Conservation (phyloP, 2,888 invertebrate genomes). For the Hylaea fasciaria region DNA sequence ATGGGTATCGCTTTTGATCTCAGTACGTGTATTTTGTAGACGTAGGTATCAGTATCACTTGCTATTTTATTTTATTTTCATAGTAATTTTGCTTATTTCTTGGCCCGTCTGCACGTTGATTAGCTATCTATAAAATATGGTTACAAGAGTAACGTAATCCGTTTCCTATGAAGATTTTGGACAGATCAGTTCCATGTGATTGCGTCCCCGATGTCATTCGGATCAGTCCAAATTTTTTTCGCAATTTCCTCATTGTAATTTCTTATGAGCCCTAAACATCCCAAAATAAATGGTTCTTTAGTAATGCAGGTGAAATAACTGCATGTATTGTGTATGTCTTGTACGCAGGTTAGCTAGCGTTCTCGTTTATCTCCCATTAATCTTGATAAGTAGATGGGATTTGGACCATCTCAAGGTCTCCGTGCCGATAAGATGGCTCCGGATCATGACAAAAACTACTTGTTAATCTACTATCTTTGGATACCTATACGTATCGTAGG, state of each 20-base stretch:
- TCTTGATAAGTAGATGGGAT: slow-evolving; percentile 72
- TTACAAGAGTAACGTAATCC: slow-evolving; percentile 15
- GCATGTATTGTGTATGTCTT: slow-evolving; percentile 19
- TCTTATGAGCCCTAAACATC: slow-evolving; percentile 18
- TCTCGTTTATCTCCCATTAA: slow-evolving; percentile 56
- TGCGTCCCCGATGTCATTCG: slow-evolving; percentile 29
- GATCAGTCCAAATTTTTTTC: slow-evolving; percentile 13
- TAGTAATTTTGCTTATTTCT: not conserved
- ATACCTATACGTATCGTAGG: slow-evolving; percentile 4
- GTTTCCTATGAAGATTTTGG: slow-evolving; percentile 25
- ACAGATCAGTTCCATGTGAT: slow-evolving; percentile 33
- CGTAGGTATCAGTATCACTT: no score
- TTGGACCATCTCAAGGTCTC: slow-evolving; percentile 70
- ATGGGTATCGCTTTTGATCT: not conserved
- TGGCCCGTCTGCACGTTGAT: not conserved
- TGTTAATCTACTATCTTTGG: slow-evolving; percentile 21
- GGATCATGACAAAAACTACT: slow-evolving; percentile 37
- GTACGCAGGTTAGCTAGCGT: slow-evolving; percentile 11
- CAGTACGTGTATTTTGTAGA: no score
- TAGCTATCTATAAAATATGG: slow-evolving; percentile 8
- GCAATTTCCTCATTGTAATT: slow-evolving; percentile 7
- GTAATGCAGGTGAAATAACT: not conserved
- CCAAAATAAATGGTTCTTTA: slow-evolving; percentile 5
- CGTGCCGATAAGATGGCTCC: slow-evolving; percentile 64
- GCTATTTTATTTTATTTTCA: not conserved